phyloP scores from a whole-genome alignment of 2,888 invertebrate genomes.

The Aleiodes leptofemur region DNA sequence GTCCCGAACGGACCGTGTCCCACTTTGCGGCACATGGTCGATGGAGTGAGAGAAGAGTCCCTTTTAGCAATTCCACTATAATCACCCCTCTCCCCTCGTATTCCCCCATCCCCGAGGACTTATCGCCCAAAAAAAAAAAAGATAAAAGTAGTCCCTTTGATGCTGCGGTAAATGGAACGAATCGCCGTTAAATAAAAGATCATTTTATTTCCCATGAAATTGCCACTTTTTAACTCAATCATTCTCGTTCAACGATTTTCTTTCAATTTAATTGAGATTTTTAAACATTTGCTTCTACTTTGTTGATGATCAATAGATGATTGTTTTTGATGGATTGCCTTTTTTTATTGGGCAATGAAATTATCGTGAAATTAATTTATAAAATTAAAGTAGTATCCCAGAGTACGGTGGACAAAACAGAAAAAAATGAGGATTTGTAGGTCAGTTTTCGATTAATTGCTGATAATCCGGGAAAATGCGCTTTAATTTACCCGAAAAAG shows the following conservation, averaged over 20 bases:
- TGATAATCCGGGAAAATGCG: too few species aligned
- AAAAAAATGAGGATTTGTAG: too few species aligned
- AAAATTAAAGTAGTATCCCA: too few species aligned
- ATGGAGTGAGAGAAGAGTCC: neutral
- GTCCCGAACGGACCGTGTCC: conserved; percentile 28
- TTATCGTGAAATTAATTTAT: too few species aligned
- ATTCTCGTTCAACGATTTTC: neutral
- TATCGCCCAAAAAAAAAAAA: conserved; percentile 17
- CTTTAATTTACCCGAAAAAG: too few species aligned
- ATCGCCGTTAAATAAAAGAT: conserved; percentile 3
- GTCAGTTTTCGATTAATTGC: too few species aligned
- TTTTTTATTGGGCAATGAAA: too few species aligned
- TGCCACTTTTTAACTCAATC: conserved; percentile 22
- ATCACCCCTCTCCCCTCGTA: conserved; percentile 9
- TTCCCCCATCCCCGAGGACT: conserved; percentile 2
- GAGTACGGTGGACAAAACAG: too few species aligned
- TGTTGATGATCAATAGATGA: too few species aligned
- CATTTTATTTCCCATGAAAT: conserved; percentile 40
- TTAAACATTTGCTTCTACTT: too few species aligned
- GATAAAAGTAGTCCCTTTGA: conserved; percentile 11
- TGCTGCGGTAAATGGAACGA: conserved; percentile 24
- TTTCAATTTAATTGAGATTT: too few species aligned
- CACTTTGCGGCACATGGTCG: conserved; percentile 21
- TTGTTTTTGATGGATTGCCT: too few species aligned
- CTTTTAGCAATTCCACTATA: conserved; percentile 28